Percentiles rank a stretch among this genome's conserved stretches.
These are phyloP conservation scores for Parnassius orleans DNA, from an alignment of 2,888 invertebrate species.

Conservation along the genomic window DNA sequence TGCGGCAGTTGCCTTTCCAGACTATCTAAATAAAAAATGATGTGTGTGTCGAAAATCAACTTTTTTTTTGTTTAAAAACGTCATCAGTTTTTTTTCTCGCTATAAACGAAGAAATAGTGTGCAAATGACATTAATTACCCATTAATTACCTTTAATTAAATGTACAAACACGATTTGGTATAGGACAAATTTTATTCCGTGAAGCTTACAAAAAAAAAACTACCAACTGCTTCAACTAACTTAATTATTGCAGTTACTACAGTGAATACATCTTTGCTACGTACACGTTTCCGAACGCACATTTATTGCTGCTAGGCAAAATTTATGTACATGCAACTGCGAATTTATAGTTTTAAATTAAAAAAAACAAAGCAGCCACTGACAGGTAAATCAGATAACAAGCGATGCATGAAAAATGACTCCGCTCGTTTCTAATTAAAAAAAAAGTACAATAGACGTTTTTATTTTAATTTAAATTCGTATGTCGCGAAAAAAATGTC, in stretches of 20 bases:
- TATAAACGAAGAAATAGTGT: not conserved
- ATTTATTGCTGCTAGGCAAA: slow-evolving; percentile 42
- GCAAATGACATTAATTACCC: slow-evolving; percentile 15
- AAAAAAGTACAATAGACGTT: slow-evolving; percentile 65
- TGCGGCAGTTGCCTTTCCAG: no score
- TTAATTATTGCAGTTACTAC: slow-evolving; percentile 46
- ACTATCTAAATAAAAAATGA: no score
- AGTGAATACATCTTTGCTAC: slow-evolving; percentile 15
- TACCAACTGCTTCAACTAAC: slow-evolving; percentile 29
- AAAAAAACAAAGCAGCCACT: slow-evolving; percentile 49
- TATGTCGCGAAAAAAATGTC: slow-evolving; percentile 59
- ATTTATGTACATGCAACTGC: slow-evolving; percentile 40
- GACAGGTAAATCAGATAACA: slow-evolving; percentile 76
- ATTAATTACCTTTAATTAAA: slow-evolving; percentile 15
- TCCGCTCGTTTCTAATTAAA: slow-evolving; percentile 68
- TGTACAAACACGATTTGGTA: slow-evolving; percentile 7
- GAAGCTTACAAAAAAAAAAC: slow-evolving; percentile 1
- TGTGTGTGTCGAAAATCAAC: no score
- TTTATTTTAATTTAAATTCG: slow-evolving; percentile 63
- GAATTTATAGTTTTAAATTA: slow-evolving; percentile 37
- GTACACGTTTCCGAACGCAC: slow-evolving; percentile 31
- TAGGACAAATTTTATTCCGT: slow-evolving; percentile 1
- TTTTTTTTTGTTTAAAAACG: no score
- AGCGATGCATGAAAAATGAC: slow-evolving; percentile 81
- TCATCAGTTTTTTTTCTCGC: no score